Evolutionary conservation across 35 echinoderm and acorn worm genomes (phyloP).

Genomic region (Heliocidaris tuberculata): DNA sequence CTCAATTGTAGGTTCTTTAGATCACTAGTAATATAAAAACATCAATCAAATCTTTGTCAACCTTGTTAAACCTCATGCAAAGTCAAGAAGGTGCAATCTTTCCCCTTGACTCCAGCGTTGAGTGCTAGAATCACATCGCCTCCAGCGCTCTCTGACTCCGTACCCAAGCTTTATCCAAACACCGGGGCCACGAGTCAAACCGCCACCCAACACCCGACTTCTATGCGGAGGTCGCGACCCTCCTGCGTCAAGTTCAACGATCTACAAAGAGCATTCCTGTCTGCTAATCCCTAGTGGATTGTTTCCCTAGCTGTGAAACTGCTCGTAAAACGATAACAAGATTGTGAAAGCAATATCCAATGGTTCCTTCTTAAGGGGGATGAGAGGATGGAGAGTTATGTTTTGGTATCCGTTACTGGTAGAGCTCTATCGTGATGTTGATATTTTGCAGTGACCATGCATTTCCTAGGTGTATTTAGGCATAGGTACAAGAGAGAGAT

Average conservation of each 20-base stretch:
- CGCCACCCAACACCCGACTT: constrained; percentile 21
- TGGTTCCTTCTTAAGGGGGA: background rate
- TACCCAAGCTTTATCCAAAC: background rate
- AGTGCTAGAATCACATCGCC: background rate
- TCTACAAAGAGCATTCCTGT: background rate
- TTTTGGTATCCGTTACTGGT: background rate
- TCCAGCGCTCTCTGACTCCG: background rate
- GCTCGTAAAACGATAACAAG: background rate
- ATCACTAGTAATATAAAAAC: background rate
- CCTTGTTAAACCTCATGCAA: background rate
- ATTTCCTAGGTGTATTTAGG: background rate
- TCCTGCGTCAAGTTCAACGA: background rate
- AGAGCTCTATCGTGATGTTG: background rate
- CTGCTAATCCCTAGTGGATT: background rate
- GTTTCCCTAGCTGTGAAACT: background rate
- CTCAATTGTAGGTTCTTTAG: background rate
- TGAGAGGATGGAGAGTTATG: background rate
- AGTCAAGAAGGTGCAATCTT: background rate
- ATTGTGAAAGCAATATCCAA: background rate
- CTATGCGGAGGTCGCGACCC: background rate
- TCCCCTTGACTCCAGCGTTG: background rate
- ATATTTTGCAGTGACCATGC: background rate
- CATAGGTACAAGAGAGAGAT: background rate
- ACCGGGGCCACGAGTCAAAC: background rate
- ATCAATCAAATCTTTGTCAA: background rate